These are phyloP conservation scores for Sebastes schlegelii DNA, from an alignment of 2,113 vertebrate genomes.

Conservation along the genomic window DNA sequence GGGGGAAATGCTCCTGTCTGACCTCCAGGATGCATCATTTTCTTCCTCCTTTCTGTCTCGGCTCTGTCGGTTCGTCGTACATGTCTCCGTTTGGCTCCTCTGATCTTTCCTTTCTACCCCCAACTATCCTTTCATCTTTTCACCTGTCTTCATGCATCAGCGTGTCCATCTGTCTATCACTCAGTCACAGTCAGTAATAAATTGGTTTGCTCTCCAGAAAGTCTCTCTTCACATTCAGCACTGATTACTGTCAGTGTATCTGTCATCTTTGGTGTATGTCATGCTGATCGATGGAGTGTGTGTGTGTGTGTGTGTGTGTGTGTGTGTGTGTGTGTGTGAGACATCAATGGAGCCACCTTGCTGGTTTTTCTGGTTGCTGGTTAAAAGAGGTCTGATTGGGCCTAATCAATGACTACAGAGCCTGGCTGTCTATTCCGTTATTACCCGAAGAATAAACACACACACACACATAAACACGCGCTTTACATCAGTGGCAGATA, in stretches of 20 bases:
- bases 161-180: slow-evolving; percentile 67
- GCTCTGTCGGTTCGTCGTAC: slow-evolving; percentile 46
- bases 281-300: slow-evolving; percentile 67
- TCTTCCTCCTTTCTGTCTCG: slow-evolving; percentile 47
- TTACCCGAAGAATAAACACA: slow-evolving; percentile 18
- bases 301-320: slow-evolving; percentile 19
- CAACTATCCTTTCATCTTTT: slow-evolving; percentile 56
- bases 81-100: slow-evolving; percentile 49
- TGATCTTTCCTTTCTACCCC: slow-evolving; percentile 50
- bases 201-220: slow-evolving; percentile 65
- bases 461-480: slow-evolving; percentile 34
- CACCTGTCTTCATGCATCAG: slow-evolving; percentile 72
- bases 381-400: slow-evolving; percentile 61
- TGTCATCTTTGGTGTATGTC: slow-evolving; percentile 75
- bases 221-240: slow-evolving; percentile 62
- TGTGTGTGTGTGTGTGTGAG: slow-evolving; percentile 24
- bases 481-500: slow-evolving; percentile 36
- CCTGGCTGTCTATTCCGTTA: slow-evolving; percentile 61
- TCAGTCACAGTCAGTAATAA: slow-evolving; percentile 59
- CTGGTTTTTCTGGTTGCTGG: slow-evolving; percentile 58
- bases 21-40: slow-evolving; percentile 73
- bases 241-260: slow-evolving; percentile 79
- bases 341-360: slow-evolving; percentile 68
- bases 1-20: slow-evolving; percentile 70
- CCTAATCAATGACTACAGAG: slow-evolving; percentile 77